Percentiles rank a stretch among this genome's conserved stretches.
These are phyloP conservation scores for Odocoileus virginianus DNA, from an alignment of 2,113 vertebrate genomes.

Conservation along the genomic window DNA sequence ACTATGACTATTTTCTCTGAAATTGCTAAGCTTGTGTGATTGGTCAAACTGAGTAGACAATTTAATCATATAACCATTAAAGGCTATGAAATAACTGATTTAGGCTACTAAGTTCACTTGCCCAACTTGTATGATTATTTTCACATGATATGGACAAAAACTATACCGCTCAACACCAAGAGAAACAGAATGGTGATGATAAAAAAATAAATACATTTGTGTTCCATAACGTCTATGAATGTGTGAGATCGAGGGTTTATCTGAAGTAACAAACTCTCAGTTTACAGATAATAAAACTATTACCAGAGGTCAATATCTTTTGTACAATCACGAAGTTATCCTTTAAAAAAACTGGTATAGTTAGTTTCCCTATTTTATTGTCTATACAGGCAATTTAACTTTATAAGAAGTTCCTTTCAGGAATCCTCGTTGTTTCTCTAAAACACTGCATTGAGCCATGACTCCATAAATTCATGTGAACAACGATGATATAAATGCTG, in stretches of 20 bases:
- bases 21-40: neutral
- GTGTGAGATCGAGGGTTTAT: neutral
- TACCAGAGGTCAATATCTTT: neutral
- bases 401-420: neutral
- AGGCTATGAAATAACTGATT: neutral
- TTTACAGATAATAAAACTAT: slow-evolving; percentile 22
- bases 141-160: neutral
- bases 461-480: neutral
- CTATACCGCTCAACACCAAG: neutral
- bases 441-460: neutral
- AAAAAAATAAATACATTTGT: neutral
- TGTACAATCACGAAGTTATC: neutral
- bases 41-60: neutral
- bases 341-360: neutral
- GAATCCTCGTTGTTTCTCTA: neutral
- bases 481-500: slow-evolving; percentile 20
- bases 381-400: slow-evolving; percentile 18
- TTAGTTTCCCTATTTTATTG: neutral
- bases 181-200: neutral
- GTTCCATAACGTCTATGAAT: neutral
- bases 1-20: neutral
- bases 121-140: neutral
- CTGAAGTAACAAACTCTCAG: neutral
- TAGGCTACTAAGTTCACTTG: neutral
- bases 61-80: neutral